Evolutionary conservation across 2,113 vertebrate genomes (phyloP), one percentile per base, ranked within the genome.

Genomic region (Siniperca knerii): DNA sequence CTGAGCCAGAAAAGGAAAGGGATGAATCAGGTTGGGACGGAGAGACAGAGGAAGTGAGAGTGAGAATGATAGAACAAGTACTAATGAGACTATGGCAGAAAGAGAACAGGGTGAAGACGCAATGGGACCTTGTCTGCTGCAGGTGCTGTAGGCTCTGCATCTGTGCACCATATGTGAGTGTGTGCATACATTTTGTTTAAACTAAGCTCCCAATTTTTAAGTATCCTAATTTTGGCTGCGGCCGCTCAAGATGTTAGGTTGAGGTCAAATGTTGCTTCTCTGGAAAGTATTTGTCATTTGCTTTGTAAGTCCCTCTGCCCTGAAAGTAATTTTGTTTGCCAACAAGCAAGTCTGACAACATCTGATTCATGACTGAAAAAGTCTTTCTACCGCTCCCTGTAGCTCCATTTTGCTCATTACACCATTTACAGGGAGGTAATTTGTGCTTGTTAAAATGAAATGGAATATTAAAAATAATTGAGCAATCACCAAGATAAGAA

Each of bases 1-100:
- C 58, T 83, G 35, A 75, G 58, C 79, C 70, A 74, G 64, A 76
- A 75, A 78, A 44, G 70, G 69, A 75, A 81, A 57, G 25, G 33
- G 70, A 77, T 65, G 55, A 83, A 79, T 78, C 57, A 72, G 54
- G 35, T 46, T 48, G 50, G 64, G 50, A 75, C 62, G 73, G 60
- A 75, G 37, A 64, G 82, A 79, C 21, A 48, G 70, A 57, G 70
- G 29, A 75, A 76, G 66, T 52, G 21, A 86, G 40, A 58, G 40
- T 68, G 58, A 67, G 58, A 58, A 57, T 67, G 66, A 82, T 52
- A 55, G 69, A 87, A 80, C 79, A 69, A 33, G 44, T 85, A 68
- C 68, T 54, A 84, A 87, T 4, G 11, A 65, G 75, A 73, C 72
- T 64, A 54, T 52, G 76, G 68, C 79, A 87, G 50, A 88, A 79